Evolutionary conservation across 2,113 vertebrate species (phyloP).

Genomic region (Acanthochromis polyacanthus): DNA sequence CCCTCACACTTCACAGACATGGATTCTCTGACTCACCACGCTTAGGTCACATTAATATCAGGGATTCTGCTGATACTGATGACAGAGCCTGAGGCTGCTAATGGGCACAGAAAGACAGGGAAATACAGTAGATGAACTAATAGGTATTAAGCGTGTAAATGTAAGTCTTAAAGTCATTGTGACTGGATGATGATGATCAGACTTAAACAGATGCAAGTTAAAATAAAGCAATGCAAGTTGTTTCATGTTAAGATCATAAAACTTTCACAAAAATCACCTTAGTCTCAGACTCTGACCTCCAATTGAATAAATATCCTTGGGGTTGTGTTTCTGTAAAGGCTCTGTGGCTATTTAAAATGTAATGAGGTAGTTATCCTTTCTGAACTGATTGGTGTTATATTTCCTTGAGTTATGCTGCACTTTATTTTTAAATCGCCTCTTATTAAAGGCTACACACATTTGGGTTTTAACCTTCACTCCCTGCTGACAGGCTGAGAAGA

Average conservation of each 20-base stretch:
- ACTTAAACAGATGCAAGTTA: background rate
- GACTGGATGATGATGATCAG: background rate
- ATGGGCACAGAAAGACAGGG: background rate
- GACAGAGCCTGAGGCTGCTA: slow-evolving; percentile 15
- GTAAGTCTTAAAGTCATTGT: background rate
- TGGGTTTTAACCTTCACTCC: slow-evolving; percentile 60
- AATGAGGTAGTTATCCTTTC: slow-evolving; percentile 56
- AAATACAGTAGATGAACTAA: slow-evolving; percentile 10
- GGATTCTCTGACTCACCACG: slow-evolving; percentile 25
- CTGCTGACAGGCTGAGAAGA: slow-evolving; percentile 48
- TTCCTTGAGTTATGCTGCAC: slow-evolving; percentile 26
- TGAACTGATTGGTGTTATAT: slow-evolving; percentile 32
- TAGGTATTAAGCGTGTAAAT: background rate
- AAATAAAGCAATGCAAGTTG: background rate
- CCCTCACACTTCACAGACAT: slow-evolving; percentile 36
- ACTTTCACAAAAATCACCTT: slow-evolving; percentile 12
- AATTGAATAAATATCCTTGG: background rate
- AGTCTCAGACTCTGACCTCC: slow-evolving; percentile 20
- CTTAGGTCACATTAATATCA: background rate
- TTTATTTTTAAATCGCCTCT: slow-evolving; percentile 47
- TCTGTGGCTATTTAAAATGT: slow-evolving; percentile 40
- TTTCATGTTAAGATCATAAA: slow-evolving; percentile 2
- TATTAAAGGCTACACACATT: slow-evolving; percentile 19
- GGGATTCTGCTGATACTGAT: slow-evolving; percentile 12
- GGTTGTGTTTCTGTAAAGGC: slow-evolving; percentile 21